phyloP scores from a whole-genome alignment of 2,797 vertebrate genomes.

The Pterois miles region DNA sequence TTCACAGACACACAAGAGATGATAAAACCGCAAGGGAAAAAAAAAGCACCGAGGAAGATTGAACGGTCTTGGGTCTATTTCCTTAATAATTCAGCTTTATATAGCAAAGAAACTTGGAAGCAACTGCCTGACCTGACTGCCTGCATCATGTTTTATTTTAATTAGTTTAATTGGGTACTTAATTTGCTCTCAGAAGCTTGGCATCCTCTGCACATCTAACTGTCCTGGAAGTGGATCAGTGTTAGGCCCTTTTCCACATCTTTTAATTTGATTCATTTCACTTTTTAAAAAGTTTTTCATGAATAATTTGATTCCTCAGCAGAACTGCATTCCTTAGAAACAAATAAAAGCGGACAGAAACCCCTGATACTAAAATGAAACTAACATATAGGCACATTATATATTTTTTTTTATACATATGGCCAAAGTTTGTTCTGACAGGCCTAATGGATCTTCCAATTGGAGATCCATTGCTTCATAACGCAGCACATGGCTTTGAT shows the following conservation, averaged over 20 bases:
- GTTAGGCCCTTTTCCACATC: constrained; percentile 37
- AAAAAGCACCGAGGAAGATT: constrained; percentile 14
- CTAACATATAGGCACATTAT: not conserved
- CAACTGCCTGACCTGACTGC: constrained; percentile 33
- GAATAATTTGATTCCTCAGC: constrained; percentile 26
- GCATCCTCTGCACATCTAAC: constrained; percentile 37
- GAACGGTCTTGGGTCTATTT: constrained; percentile 16
- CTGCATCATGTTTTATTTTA: constrained; percentile 60
- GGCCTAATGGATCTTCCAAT: constrained; percentile 46
- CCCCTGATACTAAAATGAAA: not conserved
- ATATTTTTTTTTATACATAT: constrained; percentile 21
- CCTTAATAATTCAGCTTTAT: constrained; percentile 63
- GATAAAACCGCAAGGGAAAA: constrained; percentile 25
- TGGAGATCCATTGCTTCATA: constrained; percentile 78
- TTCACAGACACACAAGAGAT: constrained; percentile 35
- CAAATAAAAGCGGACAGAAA: not conserved
- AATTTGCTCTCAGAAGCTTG: constrained; percentile 50
- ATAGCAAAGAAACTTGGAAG: constrained; percentile 53
- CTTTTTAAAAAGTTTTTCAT: not conserved
- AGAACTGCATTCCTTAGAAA: not conserved
- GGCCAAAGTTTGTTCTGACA: constrained; percentile 44
- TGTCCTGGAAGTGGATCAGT: constrained; percentile 34
- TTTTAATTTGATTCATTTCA: constrained; percentile 46
- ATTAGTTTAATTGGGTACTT: constrained; percentile 66
- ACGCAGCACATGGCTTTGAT: constrained; percentile 87